Conservation (phyloP, 1,140 invertebrate species). For the Brachionus sp. region DNA sequence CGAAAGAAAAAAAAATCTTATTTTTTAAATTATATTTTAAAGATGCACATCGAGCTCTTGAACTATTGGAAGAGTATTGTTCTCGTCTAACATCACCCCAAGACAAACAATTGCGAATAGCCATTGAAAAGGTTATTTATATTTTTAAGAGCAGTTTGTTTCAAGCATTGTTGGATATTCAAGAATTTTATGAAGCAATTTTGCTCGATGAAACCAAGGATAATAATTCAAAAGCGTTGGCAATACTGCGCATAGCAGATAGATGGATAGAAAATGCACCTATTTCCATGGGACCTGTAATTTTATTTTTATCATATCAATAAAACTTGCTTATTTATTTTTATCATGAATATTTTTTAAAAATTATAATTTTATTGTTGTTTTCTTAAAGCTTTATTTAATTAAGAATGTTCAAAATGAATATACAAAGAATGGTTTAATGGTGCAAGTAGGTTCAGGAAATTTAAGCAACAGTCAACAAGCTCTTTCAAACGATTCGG, state of each 20-base stretch:
- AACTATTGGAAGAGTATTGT: conserved; percentile 94
- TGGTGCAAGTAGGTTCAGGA: conserved; percentile 18
- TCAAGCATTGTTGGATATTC: conserved; percentile 93
- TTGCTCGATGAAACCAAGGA: conserved; percentile 89
- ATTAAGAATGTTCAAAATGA: neutral
- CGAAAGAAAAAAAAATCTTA: neutral
- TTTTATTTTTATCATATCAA: neutral
- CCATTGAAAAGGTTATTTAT: conserved; percentile 91
- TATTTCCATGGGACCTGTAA: conserved; percentile 14
- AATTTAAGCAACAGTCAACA: conserved; percentile 3
- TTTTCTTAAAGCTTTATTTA: neutral
- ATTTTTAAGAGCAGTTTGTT: conserved; percentile 96
- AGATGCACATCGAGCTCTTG: conserved; percentile 83
- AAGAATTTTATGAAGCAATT: conserved; percentile 96
- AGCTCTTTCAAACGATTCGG: conserved; percentile 16
- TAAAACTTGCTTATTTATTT: neutral
- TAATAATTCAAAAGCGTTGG: conserved; percentile 86
- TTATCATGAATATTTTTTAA: neutral
- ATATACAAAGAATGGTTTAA: conserved; percentile 15
- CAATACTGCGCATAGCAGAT: conserved; percentile 88
- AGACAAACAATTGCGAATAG: conserved; percentile 84
- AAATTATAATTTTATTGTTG: neutral
- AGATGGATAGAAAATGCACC: conserved; percentile 70
- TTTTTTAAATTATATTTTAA: neutral
- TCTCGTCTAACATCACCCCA: conserved; percentile 82